Evolutionary conservation across 2,113 vertebrate genomes (phyloP).

Genomic region (Microcebus griseorufus): DNA sequence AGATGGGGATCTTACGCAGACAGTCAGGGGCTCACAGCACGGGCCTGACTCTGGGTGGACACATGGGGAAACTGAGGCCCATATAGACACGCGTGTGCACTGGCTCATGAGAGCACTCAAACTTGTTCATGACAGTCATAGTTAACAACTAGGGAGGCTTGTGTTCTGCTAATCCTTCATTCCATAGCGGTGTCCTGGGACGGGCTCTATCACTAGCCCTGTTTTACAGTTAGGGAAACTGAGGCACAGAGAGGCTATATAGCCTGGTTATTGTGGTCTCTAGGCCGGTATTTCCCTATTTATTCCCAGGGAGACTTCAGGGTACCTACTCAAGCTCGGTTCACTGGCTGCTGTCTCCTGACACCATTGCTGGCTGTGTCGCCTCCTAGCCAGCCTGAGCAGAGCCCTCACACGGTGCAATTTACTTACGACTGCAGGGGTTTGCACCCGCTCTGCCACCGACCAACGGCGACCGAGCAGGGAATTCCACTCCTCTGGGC

Average conservation of each 20-base stretch:
- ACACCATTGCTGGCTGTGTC: neutral
- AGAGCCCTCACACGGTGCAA: neutral
- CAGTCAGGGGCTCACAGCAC: neutral
- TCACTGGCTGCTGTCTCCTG: neutral
- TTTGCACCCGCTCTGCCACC: neutral
- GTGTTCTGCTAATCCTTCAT: neutral
- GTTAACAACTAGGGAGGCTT: neutral
- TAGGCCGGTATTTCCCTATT: neutral
- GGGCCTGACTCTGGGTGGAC: neutral
- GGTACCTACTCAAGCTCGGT: neutral
- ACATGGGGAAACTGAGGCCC: neutral
- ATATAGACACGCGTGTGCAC: neutral
- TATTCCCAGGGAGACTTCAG: neutral
- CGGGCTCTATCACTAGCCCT: neutral
- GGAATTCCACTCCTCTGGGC: neutral
- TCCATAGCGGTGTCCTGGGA: neutral
- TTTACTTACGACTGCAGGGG: neutral
- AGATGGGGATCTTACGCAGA: neutral
- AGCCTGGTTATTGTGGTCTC: neutral
- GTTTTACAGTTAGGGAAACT: neutral
- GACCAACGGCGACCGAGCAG: neutral
- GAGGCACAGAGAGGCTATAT: neutral
- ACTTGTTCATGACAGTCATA: neutral
- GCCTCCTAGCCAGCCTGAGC: neutral
- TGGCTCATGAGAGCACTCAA: neutral